These are phyloP conservation scores for Tupaia chinensis DNA, from an alignment of 2,113 vertebrate genomes.

Conservation along the genomic window DNA sequence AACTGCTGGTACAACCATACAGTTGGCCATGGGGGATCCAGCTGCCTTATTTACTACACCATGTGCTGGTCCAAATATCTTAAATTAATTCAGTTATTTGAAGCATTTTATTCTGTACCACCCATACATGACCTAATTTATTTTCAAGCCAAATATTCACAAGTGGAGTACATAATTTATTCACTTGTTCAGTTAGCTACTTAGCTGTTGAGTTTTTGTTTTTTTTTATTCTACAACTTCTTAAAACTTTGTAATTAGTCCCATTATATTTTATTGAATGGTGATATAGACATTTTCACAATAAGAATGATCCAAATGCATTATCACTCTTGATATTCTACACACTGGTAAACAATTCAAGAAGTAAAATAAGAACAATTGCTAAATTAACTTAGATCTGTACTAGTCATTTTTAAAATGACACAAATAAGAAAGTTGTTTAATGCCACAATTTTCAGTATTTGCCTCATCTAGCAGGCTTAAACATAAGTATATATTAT, in stretches of 20 bases:
- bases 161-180: not conserved
- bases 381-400: not conserved
- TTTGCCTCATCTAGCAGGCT: not conserved
- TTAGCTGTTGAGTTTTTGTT: not conserved
- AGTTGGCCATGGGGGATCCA: too few relatives aligned
- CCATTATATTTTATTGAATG: not conserved
- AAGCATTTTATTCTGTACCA: not conserved
- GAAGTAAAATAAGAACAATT: not conserved
- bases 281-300: not conserved
- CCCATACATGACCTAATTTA: not conserved
- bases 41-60: too few relatives aligned
- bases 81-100: not conserved
- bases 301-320: not conserved
- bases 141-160: not conserved
- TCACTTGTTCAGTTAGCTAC: not conserved
- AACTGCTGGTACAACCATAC: too few relatives aligned
- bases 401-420: not conserved
- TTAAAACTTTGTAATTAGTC: not conserved
- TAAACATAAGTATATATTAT: not conserved
- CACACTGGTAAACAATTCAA: not conserved
- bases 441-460: conserved; percentile 5
- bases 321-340: not conserved
- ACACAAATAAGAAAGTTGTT: not conserved
- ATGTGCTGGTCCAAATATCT: not conserved
- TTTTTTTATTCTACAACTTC: not conserved